Conservation (phyloP, 1,140 invertebrate genomes). For the Calliopsis andreniformis region DNA sequence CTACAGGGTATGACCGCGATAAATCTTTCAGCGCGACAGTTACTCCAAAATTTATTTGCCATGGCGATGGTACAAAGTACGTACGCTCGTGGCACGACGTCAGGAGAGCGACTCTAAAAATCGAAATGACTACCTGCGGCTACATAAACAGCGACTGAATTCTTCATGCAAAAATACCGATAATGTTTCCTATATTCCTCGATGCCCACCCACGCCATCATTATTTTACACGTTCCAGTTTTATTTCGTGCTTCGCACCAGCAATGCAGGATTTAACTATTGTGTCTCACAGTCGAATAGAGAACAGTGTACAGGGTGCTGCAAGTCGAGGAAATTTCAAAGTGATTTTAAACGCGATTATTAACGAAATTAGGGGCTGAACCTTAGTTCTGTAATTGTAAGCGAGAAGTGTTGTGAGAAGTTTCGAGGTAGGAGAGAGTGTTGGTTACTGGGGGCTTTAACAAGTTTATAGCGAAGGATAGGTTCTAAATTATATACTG, state of each 20-base stretch:
- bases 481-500: no score
- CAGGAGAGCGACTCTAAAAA: slow-evolving; percentile 16
- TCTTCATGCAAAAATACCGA: slow-evolving; percentile 32
- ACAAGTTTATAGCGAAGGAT: no score
- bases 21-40: slow-evolving; percentile 40
- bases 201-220: not conserved
- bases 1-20: slow-evolving; percentile 25
- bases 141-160: slow-evolving; percentile 42
- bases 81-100: slow-evolving; percentile 6
- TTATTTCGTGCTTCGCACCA: not conserved
- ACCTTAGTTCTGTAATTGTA: no score
- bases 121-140: not conserved
- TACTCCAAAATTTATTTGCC: slow-evolving; percentile 48
- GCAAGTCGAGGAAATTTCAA: no score
- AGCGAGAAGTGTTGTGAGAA: no score
- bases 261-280: no score
- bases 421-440: no score
- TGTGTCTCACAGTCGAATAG: no score
- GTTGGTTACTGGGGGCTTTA: no score
- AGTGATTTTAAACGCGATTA: no score
- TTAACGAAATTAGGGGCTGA: no score
- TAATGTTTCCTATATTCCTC: not conserved
- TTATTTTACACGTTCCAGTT: not conserved
- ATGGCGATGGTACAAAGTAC: not conserved
- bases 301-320: no score